A percentile compares a stretch with the other conserved stretches of the same genome.
Conservation (phyloP, 2,113 vertebrate species). For the Sprattus sprattus region DNA sequence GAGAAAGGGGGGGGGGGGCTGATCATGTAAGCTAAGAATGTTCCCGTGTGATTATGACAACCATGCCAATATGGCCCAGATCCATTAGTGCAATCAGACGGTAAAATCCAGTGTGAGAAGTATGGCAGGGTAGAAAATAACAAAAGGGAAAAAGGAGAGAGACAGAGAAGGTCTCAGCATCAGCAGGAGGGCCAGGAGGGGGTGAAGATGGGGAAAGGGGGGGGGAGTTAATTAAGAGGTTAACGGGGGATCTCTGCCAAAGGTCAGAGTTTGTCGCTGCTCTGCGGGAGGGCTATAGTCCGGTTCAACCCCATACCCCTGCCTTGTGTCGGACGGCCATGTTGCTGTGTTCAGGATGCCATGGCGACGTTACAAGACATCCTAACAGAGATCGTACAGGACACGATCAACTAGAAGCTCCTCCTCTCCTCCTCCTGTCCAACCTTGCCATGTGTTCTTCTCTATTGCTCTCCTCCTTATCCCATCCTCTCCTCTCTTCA, state of each 20-base stretch:
- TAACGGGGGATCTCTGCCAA: constrained; percentile 65
- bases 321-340: constrained; percentile 41
- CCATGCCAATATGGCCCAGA: constrained; percentile 53
- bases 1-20: constrained; percentile 11
- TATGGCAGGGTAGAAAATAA: constrained; percentile 67
- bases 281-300: constrained; percentile 56
- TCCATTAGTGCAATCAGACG: constrained; percentile 72
- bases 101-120: constrained; percentile 59
- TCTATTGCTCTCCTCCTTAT: too few species aligned
- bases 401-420: background rate
- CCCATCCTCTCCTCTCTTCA: too few species aligned
- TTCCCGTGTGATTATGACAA: constrained; percentile 61
- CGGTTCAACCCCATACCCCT: constrained; percentile 34
- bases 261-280: constrained; percentile 61
- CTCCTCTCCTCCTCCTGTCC: background rate
- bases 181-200: constrained; percentile 9
- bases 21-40: constrained; percentile 26
- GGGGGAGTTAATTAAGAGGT: constrained; percentile 69
- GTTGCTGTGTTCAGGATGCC: constrained; percentile 44
- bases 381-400: constrained; percentile 27
- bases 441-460: too few species aligned
- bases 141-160: constrained; percentile 34
- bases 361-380: constrained; percentile 31
- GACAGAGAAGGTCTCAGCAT: background rate
- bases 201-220: constrained; percentile 53